Percentiles rank a stretch among this genome's conserved stretches.
Conservation (phyloP, 2,888 invertebrate species). For the Heliconius ismenius region DNA sequence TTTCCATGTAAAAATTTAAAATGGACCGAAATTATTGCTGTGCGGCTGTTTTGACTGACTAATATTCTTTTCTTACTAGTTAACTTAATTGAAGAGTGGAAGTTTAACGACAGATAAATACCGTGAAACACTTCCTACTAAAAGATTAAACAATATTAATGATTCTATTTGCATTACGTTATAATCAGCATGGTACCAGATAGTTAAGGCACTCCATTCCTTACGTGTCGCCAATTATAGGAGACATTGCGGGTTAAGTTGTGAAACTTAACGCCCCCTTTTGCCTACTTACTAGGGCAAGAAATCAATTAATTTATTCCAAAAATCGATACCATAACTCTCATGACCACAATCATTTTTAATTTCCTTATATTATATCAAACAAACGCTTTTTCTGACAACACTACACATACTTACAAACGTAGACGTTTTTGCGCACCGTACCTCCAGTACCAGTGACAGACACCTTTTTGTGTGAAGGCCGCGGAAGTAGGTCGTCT, state of each 20-base stretch:
- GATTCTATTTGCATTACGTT: no score
- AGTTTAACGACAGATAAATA: no score
- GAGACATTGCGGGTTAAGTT: not conserved
- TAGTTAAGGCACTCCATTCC: not conserved
- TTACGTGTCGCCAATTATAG: not conserved
- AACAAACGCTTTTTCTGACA: constrained; percentile 48
- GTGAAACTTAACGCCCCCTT: not conserved
- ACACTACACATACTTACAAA: constrained; percentile 62
- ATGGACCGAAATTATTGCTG: no score
- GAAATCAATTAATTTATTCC: not conserved
- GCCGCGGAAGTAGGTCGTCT: constrained; percentile 42
- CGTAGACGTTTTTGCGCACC: constrained; percentile 72
- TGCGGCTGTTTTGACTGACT: no score
- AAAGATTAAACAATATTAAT: not conserved
- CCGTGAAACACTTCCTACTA: not conserved
- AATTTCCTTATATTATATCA: not conserved
- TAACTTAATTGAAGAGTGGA: no score
- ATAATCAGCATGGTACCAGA: no score
- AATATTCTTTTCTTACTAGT: no score
- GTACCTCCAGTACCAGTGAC: constrained; percentile 59
- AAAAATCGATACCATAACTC: not conserved
- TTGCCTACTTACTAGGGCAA: not conserved
- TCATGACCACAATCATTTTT: not conserved
- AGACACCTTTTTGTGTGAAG: constrained; percentile 72
- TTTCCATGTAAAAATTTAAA: no score